phyloP scores from a whole-genome alignment of 2,797 vertebrate species.

The Oceanodroma leucorhoa region DNA sequence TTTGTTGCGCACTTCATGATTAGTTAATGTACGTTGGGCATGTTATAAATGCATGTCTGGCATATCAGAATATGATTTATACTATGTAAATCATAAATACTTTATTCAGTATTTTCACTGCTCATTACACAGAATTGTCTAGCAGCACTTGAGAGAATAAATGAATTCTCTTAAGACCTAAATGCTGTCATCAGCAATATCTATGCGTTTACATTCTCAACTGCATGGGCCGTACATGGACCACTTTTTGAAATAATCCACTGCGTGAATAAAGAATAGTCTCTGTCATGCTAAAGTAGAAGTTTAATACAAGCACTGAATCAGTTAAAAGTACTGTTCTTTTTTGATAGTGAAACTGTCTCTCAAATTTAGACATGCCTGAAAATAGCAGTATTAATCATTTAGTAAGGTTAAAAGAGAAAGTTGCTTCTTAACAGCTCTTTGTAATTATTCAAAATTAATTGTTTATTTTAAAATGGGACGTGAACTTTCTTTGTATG shows the following conservation, averaged over 20 bases:
- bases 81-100: slow-evolving; percentile 65
- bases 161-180: slow-evolving; percentile 45
- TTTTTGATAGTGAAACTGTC: neutral
- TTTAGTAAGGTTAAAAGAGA: neutral
- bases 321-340: neutral
- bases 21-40: neutral
- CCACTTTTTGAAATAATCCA: neutral
- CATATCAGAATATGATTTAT: slow-evolving; percentile 49
- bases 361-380: neutral
- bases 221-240: neutral
- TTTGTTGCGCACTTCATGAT: neutral
- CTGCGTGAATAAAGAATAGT: neutral
- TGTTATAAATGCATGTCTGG: slow-evolving; percentile 29
- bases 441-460: neutral
- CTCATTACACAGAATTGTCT: slow-evolving; percentile 59
- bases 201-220: neutral
- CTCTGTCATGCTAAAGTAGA: neutral
- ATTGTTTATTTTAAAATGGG: neutral
- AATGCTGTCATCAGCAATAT: slow-evolving; percentile 35
- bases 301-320: neutral
- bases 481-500: neutral
- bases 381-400: neutral
- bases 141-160: slow-evolving; percentile 42
- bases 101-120: slow-evolving; percentile 56
- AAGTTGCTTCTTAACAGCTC: neutral